Percentiles rank a stretch among this genome's conserved stretches.
These are phyloP conservation scores for Parazoanthus swiftii DNA, from an alignment of 92 coral and sea anemone genomes.

Conservation along the genomic window DNA sequence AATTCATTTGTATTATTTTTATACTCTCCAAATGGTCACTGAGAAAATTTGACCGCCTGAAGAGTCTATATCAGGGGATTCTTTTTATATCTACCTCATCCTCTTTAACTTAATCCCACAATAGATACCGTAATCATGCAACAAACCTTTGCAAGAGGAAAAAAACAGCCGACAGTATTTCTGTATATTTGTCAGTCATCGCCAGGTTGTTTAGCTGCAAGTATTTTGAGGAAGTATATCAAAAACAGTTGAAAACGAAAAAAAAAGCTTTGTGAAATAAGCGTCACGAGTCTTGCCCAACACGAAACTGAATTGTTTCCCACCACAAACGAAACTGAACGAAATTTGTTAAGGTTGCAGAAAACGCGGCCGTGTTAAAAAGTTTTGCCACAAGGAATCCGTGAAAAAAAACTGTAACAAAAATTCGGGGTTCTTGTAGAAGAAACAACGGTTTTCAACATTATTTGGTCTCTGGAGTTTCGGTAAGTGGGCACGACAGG, in stretches of 20 bases:
- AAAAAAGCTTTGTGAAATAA: background rate
- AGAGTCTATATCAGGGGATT: no score
- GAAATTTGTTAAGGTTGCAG: background rate
- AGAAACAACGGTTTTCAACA: background rate
- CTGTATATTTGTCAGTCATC: background rate
- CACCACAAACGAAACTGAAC: background rate
- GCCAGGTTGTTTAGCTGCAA: no score
- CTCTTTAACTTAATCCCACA: no score
- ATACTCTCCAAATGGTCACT: background rate
- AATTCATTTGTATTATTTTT: background rate
- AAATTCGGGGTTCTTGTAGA: background rate
- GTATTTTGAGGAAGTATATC: background rate
- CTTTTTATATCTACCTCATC: no score
- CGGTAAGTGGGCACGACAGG: constrained; percentile 11
- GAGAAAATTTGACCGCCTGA: no score
- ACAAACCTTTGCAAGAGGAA: no score
- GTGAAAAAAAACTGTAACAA: background rate
- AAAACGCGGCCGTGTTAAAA: background rate
- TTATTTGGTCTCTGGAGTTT: constrained; percentile 8
- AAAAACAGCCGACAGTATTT: background rate
- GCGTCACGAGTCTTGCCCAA: background rate
- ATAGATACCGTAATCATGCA: no score
- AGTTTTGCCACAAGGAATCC: constrained; percentile 6
- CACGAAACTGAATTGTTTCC: constrained; percentile 5
- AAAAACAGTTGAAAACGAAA: background rate